Conservation (phyloP, 2,113 vertebrate genomes). For the Hassar affinis region DNA sequence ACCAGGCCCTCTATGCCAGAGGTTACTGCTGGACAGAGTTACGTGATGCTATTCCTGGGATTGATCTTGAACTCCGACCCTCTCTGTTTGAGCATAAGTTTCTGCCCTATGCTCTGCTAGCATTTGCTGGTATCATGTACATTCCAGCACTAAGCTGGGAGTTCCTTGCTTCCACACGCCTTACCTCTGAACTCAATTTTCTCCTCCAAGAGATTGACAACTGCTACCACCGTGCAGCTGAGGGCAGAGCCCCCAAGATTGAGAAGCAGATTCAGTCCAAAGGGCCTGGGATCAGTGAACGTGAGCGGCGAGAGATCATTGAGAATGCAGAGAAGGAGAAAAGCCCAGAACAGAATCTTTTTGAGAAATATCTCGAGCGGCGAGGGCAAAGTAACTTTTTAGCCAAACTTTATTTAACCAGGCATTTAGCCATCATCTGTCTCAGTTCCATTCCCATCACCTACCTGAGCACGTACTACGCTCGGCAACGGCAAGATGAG, state of each 20-base stretch:
- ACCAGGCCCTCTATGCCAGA: slow-evolving; percentile 96
- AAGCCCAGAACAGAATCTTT: slow-evolving; percentile 96
- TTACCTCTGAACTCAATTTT: slow-evolving; percentile 99
- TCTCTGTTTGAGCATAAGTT: slow-evolving; percentile 99
- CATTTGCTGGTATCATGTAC: slow-evolving; percentile 98
- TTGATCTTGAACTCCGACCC: slow-evolving; percentile 86
- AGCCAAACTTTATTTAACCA: slow-evolving; percentile 90
- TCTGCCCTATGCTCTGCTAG: slow-evolving; percentile 94
- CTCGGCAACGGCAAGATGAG: slow-evolving; percentile 94
- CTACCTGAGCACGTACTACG: slow-evolving; percentile 93
- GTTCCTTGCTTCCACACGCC: slow-evolving; percentile 93
- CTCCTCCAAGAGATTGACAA: slow-evolving; percentile 99
- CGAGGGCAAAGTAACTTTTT: slow-evolving; percentile 95
- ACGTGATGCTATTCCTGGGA: slow-evolving; percentile 87
- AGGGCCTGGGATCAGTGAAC: slow-evolving; percentile 92
- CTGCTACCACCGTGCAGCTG: slow-evolving; percentile 96
- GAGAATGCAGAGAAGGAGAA: slow-evolving; percentile 99
- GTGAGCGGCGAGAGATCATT: slow-evolving; percentile 93
- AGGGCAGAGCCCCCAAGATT: slow-evolving; percentile 96
- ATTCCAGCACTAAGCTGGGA: slow-evolving; percentile 96
- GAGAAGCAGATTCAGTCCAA: slow-evolving; percentile 99
- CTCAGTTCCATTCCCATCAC: slow-evolving; percentile 94
- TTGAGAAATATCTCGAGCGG: slow-evolving; percentile 96
- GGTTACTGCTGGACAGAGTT: slow-evolving; percentile 99
- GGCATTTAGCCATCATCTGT: slow-evolving; percentile 94